Evolutionary conservation across 2,888 invertebrate genomes (phyloP), one percentile per base, ranked within the genome.

Genomic region (Drosophila subquinaria): DNA sequence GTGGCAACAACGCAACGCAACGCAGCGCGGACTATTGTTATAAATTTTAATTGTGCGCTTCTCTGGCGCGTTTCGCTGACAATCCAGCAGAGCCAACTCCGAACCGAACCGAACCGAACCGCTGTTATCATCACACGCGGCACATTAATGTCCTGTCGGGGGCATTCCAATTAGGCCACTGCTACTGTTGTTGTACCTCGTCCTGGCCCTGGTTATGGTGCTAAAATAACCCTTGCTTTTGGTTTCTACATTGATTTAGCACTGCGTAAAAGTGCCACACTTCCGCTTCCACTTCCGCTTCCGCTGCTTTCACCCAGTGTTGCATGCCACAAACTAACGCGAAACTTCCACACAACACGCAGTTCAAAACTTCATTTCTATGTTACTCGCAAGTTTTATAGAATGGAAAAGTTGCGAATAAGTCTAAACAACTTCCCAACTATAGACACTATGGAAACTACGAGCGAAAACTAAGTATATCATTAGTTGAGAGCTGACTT

Each of bases 31-130:
- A 55, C 71, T 68, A 73, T 77, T 80, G 88, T 86, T 78, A 84
- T 88, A 88, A 82, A 84, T 88, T 84, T 86, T 73, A 84, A 88
- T 86, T 84, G 86, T 65, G 47, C 40, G n/a, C n/a, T n/a, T n/a
- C n/a, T n/a, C n/a, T n/a, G n/a, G n/a, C n/a, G 20, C 23, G 27
- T 27, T 27, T 27, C 47, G 52, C 38, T 56, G 53, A 74, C 75
- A 73, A 59, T 59, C 64, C 33, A 53, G 27, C 36, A 17, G 36
- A 52, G 11, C 11, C 8, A 1, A 20, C 35, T 27, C 27, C 27
- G 17, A 51, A 27, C 27, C 27, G 27, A 27, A 27, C 27, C 27
- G 5, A 27, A 5, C 27, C 45, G 56, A n/a, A 13, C 17, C 27
- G 38, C 42, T n/a, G 68, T 30, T 64, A 76, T 76, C 72, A 66